A percentile compares a stretch with the other conserved stretches of the same genome.
Conservation (phyloP, 2,113 vertebrate genomes). For the Corythornis cristatus region DNA sequence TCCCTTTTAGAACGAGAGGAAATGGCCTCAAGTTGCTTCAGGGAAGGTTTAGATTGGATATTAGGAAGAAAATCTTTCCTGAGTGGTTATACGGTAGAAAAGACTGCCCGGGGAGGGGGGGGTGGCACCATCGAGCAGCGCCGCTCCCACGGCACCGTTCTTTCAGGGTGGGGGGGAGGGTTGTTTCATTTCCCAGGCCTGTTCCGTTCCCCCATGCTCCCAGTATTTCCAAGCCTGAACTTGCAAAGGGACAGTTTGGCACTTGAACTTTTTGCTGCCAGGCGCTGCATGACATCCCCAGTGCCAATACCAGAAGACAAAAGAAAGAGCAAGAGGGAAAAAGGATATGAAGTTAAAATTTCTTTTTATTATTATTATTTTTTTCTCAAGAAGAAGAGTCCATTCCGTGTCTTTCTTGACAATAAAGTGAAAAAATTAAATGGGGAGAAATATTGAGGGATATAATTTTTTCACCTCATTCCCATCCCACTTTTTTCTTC, state of each 20-base stretch:
- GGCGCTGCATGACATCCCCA: slow-evolving; percentile 53
- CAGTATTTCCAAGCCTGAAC: slow-evolving; percentile 62
- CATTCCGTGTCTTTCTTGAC: slow-evolving; percentile 70
- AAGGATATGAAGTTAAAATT: slow-evolving; percentile 47
- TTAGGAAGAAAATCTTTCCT: too few relatives aligned
- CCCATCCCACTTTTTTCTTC: slow-evolving; percentile 34
- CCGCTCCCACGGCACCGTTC: slow-evolving; percentile 80
- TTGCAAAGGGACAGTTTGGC: slow-evolving; percentile 68
- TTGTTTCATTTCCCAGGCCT: slow-evolving; percentile 49
- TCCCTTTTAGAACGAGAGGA: too few relatives aligned
- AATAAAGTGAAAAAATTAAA: slow-evolving; percentile 62
- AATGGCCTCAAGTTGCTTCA: too few relatives aligned
- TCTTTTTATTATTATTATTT: background rate
- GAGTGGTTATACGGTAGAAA: too few relatives aligned
- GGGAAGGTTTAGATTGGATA: too few relatives aligned
- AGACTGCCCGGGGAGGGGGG: too few relatives aligned
- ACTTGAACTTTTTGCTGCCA: slow-evolving; percentile 71
- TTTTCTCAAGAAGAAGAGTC: slow-evolving; percentile 44
- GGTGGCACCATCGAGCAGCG: slow-evolving; percentile 75
- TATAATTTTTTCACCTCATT: slow-evolving; percentile 37
- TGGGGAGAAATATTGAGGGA: slow-evolving; percentile 45
- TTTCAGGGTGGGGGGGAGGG: slow-evolving; percentile 59
- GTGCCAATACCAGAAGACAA: slow-evolving; percentile 67
- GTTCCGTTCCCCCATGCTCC: slow-evolving; percentile 53
- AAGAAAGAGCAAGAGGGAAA: slow-evolving; percentile 66